Conservation (phyloP, 2,113 vertebrate species). For the Brachyhypopomus occidentalis region DNA sequence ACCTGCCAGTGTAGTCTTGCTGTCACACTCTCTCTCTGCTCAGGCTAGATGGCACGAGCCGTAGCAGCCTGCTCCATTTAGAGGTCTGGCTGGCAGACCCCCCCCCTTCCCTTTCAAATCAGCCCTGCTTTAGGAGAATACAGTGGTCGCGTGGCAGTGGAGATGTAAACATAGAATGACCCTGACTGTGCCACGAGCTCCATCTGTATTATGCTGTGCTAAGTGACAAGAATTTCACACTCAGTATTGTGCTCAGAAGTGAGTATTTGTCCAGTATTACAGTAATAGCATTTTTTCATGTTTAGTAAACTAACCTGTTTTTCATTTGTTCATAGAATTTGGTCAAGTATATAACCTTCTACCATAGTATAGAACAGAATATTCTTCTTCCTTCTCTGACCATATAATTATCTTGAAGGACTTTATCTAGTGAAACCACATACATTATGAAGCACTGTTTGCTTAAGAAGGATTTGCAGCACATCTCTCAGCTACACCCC, state of each 20-base stretch:
- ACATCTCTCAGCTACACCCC: not conserved
- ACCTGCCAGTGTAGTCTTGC: conserved; percentile 44
- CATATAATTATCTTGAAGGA: not conserved
- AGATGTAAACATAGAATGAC: conserved; percentile 24
- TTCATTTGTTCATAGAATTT: too few species aligned
- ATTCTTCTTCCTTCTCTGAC: not conserved
- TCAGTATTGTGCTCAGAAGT: too few species aligned
- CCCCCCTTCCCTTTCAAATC: conserved; percentile 40
- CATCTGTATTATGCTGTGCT: not conserved
- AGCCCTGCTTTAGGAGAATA: conserved; percentile 28
- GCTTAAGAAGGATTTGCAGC: not conserved
- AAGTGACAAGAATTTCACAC: not conserved
- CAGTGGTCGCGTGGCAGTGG: not conserved
- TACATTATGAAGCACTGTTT: not conserved
- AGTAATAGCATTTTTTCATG: not conserved
- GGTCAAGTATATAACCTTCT: too few species aligned
- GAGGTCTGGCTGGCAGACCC: conserved; percentile 39
- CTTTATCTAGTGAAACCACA: not conserved
- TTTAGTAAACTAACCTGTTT: not conserved
- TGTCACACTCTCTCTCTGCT: conserved; percentile 15
- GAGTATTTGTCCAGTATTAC: not conserved
- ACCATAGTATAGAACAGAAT: too few species aligned
- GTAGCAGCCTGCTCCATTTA: conserved; percentile 47
- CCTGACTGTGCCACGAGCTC: not conserved
- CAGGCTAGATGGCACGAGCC: conserved; percentile 6